Evolutionary conservation across 2,113 vertebrate species (phyloP).

Genomic region (Phoxinus phoxinus): DNA sequence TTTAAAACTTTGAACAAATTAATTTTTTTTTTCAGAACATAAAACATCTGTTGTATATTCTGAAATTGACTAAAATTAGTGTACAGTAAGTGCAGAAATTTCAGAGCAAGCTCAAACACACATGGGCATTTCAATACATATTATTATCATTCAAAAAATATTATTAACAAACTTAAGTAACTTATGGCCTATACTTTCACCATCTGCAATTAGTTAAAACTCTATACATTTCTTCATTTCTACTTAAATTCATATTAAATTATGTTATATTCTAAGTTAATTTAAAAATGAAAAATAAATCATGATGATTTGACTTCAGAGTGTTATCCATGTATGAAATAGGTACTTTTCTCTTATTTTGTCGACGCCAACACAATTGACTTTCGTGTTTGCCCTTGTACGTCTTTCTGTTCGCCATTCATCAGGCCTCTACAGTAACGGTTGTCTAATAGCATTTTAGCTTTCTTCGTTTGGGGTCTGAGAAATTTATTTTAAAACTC

Average conservation of each 20-base stretch:
- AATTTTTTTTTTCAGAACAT: not conserved
- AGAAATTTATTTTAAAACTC: conserved; percentile 5
- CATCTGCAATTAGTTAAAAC: not conserved
- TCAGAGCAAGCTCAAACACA: not conserved
- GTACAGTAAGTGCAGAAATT: not conserved
- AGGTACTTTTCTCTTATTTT: conserved; percentile 18
- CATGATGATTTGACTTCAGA: not conserved
- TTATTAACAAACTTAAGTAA: not conserved
- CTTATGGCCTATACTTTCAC: not conserved
- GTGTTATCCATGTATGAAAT: not conserved
- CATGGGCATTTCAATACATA: not conserved
- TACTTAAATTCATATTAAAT: not conserved
- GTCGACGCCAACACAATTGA: conserved; percentile 12
- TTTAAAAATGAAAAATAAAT: not conserved
- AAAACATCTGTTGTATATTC: conserved; percentile 9
- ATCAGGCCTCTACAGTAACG: conserved; percentile 9
- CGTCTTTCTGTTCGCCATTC: conserved; percentile 1
- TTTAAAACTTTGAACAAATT: not conserved
- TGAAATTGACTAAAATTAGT: not conserved
- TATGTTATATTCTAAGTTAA: not conserved
- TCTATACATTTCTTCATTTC: not conserved
- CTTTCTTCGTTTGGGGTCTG: not conserved
- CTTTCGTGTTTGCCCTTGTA: conserved; percentile 24
- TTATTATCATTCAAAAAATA: not conserved
- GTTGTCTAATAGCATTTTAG: not conserved